Conservation (phyloP, 2,113 vertebrate genomes). For the Euleptes europaea region DNA sequence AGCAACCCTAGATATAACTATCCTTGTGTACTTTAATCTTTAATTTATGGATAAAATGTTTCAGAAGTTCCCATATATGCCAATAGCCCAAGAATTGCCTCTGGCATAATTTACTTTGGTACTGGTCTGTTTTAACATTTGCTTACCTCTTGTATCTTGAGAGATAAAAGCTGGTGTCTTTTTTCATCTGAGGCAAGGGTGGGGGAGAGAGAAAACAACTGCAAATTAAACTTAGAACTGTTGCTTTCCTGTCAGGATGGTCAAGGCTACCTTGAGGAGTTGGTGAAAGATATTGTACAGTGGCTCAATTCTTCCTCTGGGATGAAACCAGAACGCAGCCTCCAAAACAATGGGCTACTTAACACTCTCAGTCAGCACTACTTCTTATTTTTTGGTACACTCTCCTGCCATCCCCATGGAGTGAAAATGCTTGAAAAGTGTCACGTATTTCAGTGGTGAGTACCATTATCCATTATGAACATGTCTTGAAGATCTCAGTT, state of each 20-base stretch:
- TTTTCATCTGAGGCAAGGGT: background rate
- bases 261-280: slow-evolving; percentile 92
- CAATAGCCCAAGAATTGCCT: background rate
- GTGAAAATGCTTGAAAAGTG: slow-evolving; percentile 99
- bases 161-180: background rate
- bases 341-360: slow-evolving; percentile 93
- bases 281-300: slow-evolving; percentile 93
- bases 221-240: background rate
- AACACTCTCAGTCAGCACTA: slow-evolving; percentile 97
- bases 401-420: slow-evolving; percentile 94
- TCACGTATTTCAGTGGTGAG: slow-evolving; percentile 96
- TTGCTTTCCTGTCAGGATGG: slow-evolving; percentile 81
- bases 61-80: background rate
- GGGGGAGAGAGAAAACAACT: background rate
- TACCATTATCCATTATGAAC: slow-evolving; percentile 9
- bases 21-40: background rate
- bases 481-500: background rate
- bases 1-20: no score
- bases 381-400: slow-evolving; percentile 94
- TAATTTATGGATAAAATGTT: background rate
- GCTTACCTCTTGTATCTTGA: background rate
- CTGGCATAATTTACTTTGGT: background rate
- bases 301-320: slow-evolving; percentile 92
- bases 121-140: background rate
- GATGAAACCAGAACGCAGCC: slow-evolving; percentile 91